phyloP scores from a whole-genome alignment of 53 echinoderm and acorn worm species.

The Echinometra lucunter region DNA sequence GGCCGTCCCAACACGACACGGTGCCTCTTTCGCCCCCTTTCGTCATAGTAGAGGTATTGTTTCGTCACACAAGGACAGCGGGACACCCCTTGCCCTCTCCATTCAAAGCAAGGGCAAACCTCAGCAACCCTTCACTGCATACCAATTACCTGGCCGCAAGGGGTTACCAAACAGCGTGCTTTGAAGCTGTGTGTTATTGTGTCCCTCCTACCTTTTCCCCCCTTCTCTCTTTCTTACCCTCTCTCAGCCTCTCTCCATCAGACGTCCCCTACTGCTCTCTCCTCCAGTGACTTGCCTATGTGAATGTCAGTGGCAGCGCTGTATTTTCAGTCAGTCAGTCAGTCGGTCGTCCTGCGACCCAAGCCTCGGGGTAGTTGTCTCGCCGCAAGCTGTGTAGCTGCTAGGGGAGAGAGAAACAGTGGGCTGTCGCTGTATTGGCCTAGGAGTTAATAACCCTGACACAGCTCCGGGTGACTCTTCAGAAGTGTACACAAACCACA shows the following conservation, averaged over 20 bases:
- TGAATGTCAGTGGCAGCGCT: conserved; percentile 21
- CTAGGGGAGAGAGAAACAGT: not conserved
- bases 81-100: not conserved
- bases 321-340: conserved; percentile 14
- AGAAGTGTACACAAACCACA: not conserved
- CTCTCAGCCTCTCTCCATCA: conserved; percentile 3
- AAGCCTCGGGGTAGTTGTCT: conserved; percentile 51
- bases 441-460: conserved; percentile 19
- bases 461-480: not conserved
- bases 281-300: conserved; percentile 7
- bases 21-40: conserved; percentile 3
- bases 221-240: not conserved
- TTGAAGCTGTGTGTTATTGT: conserved; percentile 33
- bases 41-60: conserved; percentile 15
- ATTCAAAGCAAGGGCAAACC: conserved; percentile 17
- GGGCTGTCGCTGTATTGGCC: not conserved
- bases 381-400: conserved; percentile 8
- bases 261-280: not conserved
- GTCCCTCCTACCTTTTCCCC: not conserved
- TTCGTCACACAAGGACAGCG: not conserved
- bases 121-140: conserved; percentile 2
- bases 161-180: conserved; percentile 44
- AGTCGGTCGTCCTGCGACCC: conserved; percentile 2
- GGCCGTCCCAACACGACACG: conserved; percentile 30
- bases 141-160: conserved; percentile 55